A percentile compares a stretch with the other conserved stretches of the same genome.
These are phyloP conservation scores for Conus canariensis DNA, from an alignment of 2,888 invertebrate genomes.

Conservation along the genomic window DNA sequence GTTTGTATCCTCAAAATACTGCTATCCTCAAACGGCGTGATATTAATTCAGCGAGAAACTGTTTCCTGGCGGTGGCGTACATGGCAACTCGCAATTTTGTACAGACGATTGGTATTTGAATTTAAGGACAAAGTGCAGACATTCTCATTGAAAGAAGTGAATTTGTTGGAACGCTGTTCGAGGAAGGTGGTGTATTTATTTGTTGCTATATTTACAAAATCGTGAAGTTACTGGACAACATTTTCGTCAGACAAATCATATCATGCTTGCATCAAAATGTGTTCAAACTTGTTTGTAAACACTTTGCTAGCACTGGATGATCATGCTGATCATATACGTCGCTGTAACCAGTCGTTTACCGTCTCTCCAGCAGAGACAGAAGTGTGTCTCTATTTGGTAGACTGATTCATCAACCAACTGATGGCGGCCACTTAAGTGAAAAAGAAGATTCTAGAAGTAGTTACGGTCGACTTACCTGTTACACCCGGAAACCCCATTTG, in stretches of 20 bases:
- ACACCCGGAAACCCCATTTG: too few relatives aligned
- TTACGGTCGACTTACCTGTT: too few relatives aligned
- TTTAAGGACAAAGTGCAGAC: background rate
- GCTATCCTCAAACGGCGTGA: background rate
- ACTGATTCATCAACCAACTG: too few relatives aligned
- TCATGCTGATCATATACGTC: too few relatives aligned
- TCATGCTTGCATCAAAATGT: background rate
- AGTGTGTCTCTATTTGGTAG: too few relatives aligned
- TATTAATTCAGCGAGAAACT: background rate
- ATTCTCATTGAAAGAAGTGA: background rate
- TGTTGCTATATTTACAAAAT: background rate
- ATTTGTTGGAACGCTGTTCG: background rate
- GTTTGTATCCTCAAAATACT: conserved; percentile 3
- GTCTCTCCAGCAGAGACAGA: too few relatives aligned
- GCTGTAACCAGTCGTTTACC: too few relatives aligned
- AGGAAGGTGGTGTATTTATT: background rate
- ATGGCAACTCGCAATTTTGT: conserved; percentile 7
- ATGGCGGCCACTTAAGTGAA: too few relatives aligned
- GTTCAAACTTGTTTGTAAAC: conserved; percentile 27
- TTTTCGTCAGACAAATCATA: too few relatives aligned
- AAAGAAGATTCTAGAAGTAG: too few relatives aligned
- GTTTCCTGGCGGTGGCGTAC: conserved; percentile 22
- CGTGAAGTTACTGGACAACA: background rate
- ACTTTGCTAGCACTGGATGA: background rate
- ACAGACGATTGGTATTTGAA: background rate